Percentiles rank a stretch among this genome's conserved stretches.
phyloP scores from a whole-genome alignment of 2,797 vertebrate genomes.

The Meriones psammophilus region DNA sequence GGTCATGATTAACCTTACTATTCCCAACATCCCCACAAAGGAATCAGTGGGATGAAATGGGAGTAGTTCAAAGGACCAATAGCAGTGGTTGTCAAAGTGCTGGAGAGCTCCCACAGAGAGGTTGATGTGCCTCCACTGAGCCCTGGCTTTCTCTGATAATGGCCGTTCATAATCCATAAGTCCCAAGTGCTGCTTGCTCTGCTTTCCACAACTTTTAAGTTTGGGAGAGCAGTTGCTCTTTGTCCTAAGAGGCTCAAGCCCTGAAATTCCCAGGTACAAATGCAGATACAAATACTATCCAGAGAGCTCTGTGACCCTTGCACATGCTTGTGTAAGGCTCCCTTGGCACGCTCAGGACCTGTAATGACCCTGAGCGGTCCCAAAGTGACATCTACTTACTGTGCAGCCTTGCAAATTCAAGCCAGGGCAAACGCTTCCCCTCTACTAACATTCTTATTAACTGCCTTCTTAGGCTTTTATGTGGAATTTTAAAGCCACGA shows the following conservation, averaged over 20 bases:
- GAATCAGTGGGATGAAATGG: slow-evolving; percentile 24
- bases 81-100: not conserved
- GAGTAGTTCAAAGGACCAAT: slow-evolving; percentile 13
- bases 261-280: slow-evolving; percentile 38
- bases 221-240: slow-evolving; percentile 28
- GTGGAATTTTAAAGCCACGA: slow-evolving; percentile 9
- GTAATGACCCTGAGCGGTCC: not conserved
- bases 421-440: not conserved
- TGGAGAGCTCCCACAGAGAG: not conserved
- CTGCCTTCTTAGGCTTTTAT: not conserved
- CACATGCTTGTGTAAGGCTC: slow-evolving; percentile 45
- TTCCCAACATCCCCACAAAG: not conserved
- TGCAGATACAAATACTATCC: not conserved
- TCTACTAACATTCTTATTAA: not conserved
- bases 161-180: not conserved
- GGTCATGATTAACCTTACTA: not conserved
- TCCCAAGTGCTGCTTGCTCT: not conserved
- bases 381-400: not conserved
- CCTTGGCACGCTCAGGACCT: not conserved
- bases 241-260: slow-evolving; percentile 41
- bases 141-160: slow-evolving; percentile 11
- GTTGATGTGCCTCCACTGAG: not conserved
- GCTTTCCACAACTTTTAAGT: slow-evolving; percentile 46
- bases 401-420: not conserved
- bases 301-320: slow-evolving; percentile 45